These are phyloP conservation scores for Enteromius radiatus DNA, from an alignment of 2,797 vertebrate genomes.

Conservation along the genomic window DNA sequence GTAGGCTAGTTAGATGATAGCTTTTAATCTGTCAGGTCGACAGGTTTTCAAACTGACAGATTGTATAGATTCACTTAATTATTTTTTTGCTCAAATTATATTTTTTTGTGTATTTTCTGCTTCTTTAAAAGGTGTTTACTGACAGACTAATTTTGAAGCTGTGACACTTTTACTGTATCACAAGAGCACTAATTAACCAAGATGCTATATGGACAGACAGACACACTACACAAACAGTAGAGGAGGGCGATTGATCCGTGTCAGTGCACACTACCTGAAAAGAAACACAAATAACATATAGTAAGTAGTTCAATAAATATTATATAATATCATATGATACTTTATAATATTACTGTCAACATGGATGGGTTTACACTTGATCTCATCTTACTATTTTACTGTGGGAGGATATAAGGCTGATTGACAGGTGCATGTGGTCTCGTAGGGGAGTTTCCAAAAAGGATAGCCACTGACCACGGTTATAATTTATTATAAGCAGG, in stretches of 20 bases:
- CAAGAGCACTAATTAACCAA: slow-evolving; percentile 32
- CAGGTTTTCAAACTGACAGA: background rate
- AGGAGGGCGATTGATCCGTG: slow-evolving; percentile 41
- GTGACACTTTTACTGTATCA: slow-evolving; percentile 1
- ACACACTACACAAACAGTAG: slow-evolving; percentile 5
- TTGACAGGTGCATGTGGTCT: slow-evolving; percentile 62
- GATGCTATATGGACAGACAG: slow-evolving; percentile 33
- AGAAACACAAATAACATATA: slow-evolving; percentile 34
- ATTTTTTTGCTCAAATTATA: background rate
- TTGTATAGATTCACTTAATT: background rate
- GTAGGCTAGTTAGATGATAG: background rate
- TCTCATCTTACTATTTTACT: slow-evolving; percentile 21
- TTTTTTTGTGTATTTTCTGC: background rate
- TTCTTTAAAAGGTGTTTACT: slow-evolving; percentile 1
- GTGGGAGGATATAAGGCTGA: slow-evolving; percentile 44
- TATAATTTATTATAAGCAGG: slow-evolving; percentile 28
- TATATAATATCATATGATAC: background rate
- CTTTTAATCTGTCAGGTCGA: background rate
- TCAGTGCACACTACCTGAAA: slow-evolving; percentile 72
- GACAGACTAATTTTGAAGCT: slow-evolving; percentile 30
- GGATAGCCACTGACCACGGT: slow-evolving; percentile 5
- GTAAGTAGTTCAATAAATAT: slow-evolving; percentile 26
- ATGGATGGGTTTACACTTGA: slow-evolving; percentile 23
- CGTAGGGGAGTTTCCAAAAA: slow-evolving; percentile 6
- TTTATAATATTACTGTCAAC: background rate